These are phyloP conservation scores for Cavia aperea DNA, from an alignment of 2,113 vertebrate genomes.

Conservation along the genomic window DNA sequence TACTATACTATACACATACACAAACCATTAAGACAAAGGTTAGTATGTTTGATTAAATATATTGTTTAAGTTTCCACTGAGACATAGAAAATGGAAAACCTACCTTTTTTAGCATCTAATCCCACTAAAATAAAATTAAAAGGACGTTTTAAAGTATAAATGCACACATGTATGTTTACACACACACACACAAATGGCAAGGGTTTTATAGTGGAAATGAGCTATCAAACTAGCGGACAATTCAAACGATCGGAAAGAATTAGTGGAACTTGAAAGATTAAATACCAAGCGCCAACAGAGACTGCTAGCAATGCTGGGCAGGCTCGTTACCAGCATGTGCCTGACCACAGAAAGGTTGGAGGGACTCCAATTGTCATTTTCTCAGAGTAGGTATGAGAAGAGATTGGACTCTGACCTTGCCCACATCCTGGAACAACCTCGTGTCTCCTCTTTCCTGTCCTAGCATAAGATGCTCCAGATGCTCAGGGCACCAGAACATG, in stretches of 20 bases:
- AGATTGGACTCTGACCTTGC: no score
- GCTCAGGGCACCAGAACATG: background rate
- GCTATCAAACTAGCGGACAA: background rate
- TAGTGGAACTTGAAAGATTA: background rate
- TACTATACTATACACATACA: background rate
- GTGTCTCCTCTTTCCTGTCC: background rate
- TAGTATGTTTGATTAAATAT: background rate
- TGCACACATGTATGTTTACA: background rate
- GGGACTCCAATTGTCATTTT: background rate
- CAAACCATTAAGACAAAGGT: background rate
- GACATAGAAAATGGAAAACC: background rate
- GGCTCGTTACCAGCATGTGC: background rate
- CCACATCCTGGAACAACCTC: background rate
- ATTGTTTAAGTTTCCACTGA: background rate
- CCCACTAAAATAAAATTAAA: background rate
- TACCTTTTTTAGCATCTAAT: background rate
- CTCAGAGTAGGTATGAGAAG: background rate
- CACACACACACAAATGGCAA: background rate
- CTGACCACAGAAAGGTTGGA: no score
- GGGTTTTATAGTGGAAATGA: background rate
- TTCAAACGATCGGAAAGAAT: background rate
- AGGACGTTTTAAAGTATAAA: background rate
- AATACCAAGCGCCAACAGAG: background rate
- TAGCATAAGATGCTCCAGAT: background rate
- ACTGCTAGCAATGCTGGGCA: background rate